These are phyloP conservation scores for Acronicta psi DNA, from an alignment of 2,888 invertebrate genomes.

Conservation along the genomic window DNA sequence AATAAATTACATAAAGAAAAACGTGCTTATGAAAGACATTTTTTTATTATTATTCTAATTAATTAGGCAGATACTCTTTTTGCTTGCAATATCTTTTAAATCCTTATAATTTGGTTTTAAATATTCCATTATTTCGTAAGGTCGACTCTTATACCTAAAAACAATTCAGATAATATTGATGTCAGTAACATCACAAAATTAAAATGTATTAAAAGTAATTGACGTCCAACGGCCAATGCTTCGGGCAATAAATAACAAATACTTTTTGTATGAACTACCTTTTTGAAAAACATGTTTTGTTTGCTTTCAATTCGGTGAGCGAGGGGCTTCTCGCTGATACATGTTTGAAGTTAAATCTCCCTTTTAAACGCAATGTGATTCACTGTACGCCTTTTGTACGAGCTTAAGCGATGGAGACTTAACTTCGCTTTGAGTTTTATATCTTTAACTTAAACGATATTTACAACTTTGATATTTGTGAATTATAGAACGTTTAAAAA, in stretches of 20 bases:
- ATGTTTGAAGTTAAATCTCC: conserved; percentile 87
- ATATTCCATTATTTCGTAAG: too few relatives aligned
- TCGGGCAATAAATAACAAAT: conserved; percentile 76
- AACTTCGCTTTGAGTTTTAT: conserved; percentile 62
- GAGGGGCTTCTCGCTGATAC: conserved; percentile 76
- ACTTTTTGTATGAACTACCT: conserved; percentile 78
- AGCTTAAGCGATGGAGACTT: conserved; percentile 70
- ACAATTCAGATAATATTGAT: neutral
- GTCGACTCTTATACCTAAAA: neutral
- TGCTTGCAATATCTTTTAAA: too few relatives aligned
- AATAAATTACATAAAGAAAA: too few relatives aligned
- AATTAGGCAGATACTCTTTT: too few relatives aligned
- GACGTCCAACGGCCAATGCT: conserved; percentile 57
- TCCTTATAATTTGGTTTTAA: too few relatives aligned
- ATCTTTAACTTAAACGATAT: conserved; percentile 39
- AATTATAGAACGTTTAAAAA: neutral
- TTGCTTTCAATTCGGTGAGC: conserved; percentile 83
- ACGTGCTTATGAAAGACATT: too few relatives aligned
- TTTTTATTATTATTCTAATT: too few relatives aligned
- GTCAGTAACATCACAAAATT: conserved; percentile 43
- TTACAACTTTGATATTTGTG: conserved; percentile 1
- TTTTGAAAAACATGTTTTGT: conserved; percentile 83
- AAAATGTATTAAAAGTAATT: conserved; percentile 58
- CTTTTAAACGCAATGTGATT: conserved; percentile 86
- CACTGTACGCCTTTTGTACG: conserved; percentile 77